A percentile compares a stretch with the other conserved stretches of the same genome.
These are phyloP conservation scores for Reticulitermes speratus DNA, from an alignment of 1,140 invertebrate species.

Conservation along the genomic window DNA sequence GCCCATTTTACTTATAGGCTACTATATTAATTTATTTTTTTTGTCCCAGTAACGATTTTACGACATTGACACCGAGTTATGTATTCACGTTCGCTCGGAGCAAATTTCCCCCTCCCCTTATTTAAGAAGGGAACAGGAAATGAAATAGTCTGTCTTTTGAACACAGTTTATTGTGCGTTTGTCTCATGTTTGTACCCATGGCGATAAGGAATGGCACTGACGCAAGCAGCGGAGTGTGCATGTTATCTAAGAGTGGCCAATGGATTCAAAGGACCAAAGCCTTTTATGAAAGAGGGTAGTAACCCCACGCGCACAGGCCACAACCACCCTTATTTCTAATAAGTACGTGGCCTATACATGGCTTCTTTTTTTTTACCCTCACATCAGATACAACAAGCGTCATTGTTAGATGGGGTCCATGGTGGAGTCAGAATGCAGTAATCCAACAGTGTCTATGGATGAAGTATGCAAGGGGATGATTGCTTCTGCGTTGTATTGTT, in stretches of 20 bases:
- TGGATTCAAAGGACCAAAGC: background rate
- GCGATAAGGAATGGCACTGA: background rate
- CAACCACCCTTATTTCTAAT: conserved; percentile 18
- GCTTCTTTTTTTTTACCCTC: background rate
- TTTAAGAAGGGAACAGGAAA: too few species aligned
- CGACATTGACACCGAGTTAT: too few species aligned
- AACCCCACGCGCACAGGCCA: background rate
- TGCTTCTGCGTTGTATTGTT: background rate
- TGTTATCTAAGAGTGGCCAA: conserved; percentile 15
- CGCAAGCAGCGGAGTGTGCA: background rate
- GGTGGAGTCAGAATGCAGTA: background rate
- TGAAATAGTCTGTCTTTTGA: too few species aligned
- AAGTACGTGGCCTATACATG: conserved; percentile 1
- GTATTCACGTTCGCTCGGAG: too few species aligned
- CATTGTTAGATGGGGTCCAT: background rate
- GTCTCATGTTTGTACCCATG: too few species aligned
- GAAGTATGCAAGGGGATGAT: conserved; percentile 10
- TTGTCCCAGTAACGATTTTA: too few species aligned
- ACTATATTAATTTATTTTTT: too few species aligned
- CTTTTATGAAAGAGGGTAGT: background rate
- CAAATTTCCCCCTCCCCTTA: too few species aligned
- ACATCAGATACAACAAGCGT: conserved; percentile 11
- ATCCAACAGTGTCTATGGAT: conserved; percentile 1
- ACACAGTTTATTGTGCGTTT: too few species aligned
- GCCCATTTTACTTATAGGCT: too few species aligned